Conservation (phyloP, 1,140 invertebrate genomes). For the Brachionus manjavacas region DNA sequence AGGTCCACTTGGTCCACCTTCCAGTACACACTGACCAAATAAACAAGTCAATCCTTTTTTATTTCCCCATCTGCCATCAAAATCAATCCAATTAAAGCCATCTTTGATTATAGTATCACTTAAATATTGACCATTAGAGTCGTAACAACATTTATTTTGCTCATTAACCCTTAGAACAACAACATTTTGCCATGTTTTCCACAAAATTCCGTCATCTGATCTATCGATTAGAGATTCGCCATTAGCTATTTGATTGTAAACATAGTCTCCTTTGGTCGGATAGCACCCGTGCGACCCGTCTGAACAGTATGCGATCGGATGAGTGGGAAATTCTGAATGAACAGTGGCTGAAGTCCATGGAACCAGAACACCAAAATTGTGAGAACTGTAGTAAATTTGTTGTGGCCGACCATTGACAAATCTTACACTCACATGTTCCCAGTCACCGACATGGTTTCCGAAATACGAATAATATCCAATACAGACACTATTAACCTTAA, state of each 20-base stretch:
- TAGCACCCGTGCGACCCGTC: slow-evolving; percentile 13
- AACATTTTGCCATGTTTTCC: slow-evolving; percentile 15
- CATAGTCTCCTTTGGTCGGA: slow-evolving; percentile 19
- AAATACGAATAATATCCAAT: background rate
- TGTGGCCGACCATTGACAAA: background rate
- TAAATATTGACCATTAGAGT: background rate
- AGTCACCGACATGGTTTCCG: slow-evolving; percentile 22
- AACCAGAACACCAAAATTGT: background rate
- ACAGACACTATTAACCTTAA: background rate
- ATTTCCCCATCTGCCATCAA: background rate
- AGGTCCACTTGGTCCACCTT: slow-evolving; percentile 26
- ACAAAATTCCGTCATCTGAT: background rate
- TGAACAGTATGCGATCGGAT: slow-evolving; percentile 15
- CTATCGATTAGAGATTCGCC: background rate
- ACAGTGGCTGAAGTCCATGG: background rate
- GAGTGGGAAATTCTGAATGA: background rate
- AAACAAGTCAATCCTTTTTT: background rate
- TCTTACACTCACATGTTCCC: slow-evolving; percentile 21
- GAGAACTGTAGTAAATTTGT: slow-evolving; percentile 16
- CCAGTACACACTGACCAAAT: slow-evolving; percentile 25
- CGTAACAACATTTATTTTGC: slow-evolving; percentile 18
- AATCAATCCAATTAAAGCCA: slow-evolving; percentile 27
- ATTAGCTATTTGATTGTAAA: slow-evolving; percentile 8
- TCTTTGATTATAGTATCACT: slow-evolving; percentile 11
- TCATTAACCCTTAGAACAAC: slow-evolving; percentile 1